phyloP scores from a whole-genome alignment of 2,797 vertebrate genomes.

The Pangasius macronema region DNA sequence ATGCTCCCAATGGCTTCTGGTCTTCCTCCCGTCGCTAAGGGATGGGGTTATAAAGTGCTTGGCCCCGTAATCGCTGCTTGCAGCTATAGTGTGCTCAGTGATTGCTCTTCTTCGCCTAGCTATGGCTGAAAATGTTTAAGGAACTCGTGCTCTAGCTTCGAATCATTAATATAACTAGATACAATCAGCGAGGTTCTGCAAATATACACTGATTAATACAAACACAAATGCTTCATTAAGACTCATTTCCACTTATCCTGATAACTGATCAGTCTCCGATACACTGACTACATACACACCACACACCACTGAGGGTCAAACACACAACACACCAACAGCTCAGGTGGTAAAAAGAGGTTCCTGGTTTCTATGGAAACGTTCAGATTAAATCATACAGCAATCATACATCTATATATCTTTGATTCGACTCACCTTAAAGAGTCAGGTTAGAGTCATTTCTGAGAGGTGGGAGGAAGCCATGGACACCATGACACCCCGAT shows the following conservation, averaged over 20 bases:
- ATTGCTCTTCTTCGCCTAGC: background rate
- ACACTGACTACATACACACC: background rate
- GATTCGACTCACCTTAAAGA: background rate
- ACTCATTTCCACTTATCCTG: background rate
- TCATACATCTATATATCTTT: background rate
- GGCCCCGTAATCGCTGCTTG: background rate
- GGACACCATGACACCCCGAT: too few relatives aligned
- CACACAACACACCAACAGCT: background rate
- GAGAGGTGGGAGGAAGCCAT: background rate
- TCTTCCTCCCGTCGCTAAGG: background rate
- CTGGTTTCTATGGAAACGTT: slow-evolving; percentile 8
- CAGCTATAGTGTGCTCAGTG: background rate
- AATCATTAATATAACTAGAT: background rate
- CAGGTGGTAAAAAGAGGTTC: background rate
- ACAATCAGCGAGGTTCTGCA: background rate
- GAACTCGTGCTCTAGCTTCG: background rate
- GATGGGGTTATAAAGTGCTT: background rate
- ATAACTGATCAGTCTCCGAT: background rate
- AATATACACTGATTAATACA: background rate
- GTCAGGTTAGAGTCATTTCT: background rate
- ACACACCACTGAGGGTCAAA: background rate
- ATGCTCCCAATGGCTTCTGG: background rate
- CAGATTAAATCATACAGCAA: too few relatives aligned
- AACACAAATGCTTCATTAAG: background rate
- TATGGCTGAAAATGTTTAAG: background rate